Conservation (phyloP, 2,888 invertebrate genomes). For the Podotricha telesiphe region DNA sequence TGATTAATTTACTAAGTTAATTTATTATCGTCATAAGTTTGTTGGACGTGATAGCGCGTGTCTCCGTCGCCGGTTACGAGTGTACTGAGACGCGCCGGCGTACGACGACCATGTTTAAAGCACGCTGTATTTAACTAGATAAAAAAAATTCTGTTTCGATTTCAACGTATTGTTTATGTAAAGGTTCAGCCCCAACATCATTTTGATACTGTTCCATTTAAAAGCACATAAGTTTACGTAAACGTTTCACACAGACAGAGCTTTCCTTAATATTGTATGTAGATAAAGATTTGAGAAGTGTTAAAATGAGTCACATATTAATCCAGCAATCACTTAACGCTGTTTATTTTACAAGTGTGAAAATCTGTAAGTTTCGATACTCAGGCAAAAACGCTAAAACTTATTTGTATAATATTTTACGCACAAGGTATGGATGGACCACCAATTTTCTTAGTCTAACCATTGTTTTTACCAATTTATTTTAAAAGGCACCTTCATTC, state of each 20-base stretch:
- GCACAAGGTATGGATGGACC: background rate
- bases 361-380: background rate
- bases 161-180: constrained; percentile 63
- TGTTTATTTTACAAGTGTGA: background rate
- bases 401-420: background rate
- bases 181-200: constrained; percentile 43
- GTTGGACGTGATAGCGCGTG: constrained; percentile 60
- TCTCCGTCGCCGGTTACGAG: constrained; percentile 66
- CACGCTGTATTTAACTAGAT: constrained; percentile 64
- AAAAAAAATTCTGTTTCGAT: constrained; percentile 63
- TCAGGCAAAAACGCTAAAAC: background rate
- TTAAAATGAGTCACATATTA: background rate
- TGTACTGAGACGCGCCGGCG: constrained; percentile 67
- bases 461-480: no score
- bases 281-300: background rate
- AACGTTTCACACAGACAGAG: background rate
- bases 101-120: constrained; percentile 73
- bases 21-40: constrained; percentile 42
- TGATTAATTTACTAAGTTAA: constrained; percentile 30
- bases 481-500: background rate
- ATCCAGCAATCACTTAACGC: background rate
- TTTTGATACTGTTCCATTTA: constrained; percentile 28
- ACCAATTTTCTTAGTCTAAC: background rate
- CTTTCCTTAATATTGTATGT: background rate
- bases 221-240: constrained; percentile 1